Base-by-base conservation (phyloP, 2,113 vertebrate genomes). In the Muntiacus muntjak region DNA sequence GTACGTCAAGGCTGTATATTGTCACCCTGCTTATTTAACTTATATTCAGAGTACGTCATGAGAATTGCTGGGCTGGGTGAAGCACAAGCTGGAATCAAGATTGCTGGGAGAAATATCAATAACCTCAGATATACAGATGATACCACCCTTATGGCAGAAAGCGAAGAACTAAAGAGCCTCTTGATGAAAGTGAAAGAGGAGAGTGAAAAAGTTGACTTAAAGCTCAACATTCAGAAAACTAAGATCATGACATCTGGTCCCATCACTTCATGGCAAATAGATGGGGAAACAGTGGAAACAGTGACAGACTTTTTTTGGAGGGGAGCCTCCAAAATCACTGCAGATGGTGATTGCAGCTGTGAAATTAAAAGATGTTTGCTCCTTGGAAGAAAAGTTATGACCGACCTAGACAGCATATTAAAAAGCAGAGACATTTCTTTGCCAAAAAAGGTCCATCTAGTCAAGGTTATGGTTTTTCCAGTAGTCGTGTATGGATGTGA, bases 221-320 rank as follows among this genome's bases (percentile, higher is more conserved):
- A n/a, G 15, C 7, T 17, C 62, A n/a, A 33, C 30, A 64, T 64
- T n/a, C 62, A 64, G 7, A n/a, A 64, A 1, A 17, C 15, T 2
- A 64, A 64, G 30, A n/a, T n/a, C 62, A 64, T n/a, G 15, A 30
- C 30, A 17, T 64, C 62, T 3, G 0, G 3, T 64, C 30, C 30
- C 62, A 64, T 64, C 62, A 64, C 62, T 64, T n/a, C 62, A n/a
- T 64, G 62, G 62, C 1, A 67, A 67, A 67, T n/a, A 67, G 62
- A n/a, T 0, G 7, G 62, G 30, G 6, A 64, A 64, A 33, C 14
- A 16, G 30, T 67, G 16, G 62, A 67, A 67, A 67, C 7, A n/a
- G 62, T n/a, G 62, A 4, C 7, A 67, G 62, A 67, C 62, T 3
- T n/a, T n/a, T 9, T 64, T 16, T 33, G 28, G 6, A 47, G 14